These are phyloP conservation scores for Periphyllus acericola DNA, from an alignment of 2,888 invertebrate species.

Conservation along the genomic window DNA sequence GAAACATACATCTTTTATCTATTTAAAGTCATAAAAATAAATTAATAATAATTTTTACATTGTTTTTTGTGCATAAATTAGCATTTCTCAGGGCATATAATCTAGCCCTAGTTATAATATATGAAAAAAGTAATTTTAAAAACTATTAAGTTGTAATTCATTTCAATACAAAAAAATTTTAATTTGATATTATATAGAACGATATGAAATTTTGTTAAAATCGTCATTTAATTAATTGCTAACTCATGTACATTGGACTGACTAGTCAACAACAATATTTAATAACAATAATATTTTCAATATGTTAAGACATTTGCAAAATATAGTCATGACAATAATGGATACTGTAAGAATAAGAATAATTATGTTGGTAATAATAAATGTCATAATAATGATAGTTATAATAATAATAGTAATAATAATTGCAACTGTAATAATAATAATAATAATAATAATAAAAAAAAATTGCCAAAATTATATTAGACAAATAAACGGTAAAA, in stretches of 20 bases:
- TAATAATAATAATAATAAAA: neutral
- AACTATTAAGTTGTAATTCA: constrained; percentile 19
- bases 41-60: neutral
- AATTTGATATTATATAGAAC: neutral
- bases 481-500: constrained; percentile 31
- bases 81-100: neutral
- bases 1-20: neutral
- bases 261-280: constrained; percentile 42
- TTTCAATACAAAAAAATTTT: constrained; percentile 9
- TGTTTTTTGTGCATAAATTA: constrained; percentile 11
- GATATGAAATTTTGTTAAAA: constrained; percentile 20
- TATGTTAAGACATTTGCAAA: neutral
- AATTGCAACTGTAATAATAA: neutral
- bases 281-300: constrained; percentile 24
- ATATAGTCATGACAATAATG: constrained; percentile 43
- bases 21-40: neutral
- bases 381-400: neutral
- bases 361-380: neutral
- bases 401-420: neutral
- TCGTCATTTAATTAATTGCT: neutral
- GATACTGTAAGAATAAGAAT: constrained; percentile 48
- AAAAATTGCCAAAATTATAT: constrained; percentile 23
- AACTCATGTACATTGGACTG: constrained; percentile 41
- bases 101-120: neutral
- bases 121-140: neutral